These are phyloP conservation scores for Tenualosa ilisha DNA, from an alignment of 2,797 vertebrate genomes.

Conservation along the genomic window DNA sequence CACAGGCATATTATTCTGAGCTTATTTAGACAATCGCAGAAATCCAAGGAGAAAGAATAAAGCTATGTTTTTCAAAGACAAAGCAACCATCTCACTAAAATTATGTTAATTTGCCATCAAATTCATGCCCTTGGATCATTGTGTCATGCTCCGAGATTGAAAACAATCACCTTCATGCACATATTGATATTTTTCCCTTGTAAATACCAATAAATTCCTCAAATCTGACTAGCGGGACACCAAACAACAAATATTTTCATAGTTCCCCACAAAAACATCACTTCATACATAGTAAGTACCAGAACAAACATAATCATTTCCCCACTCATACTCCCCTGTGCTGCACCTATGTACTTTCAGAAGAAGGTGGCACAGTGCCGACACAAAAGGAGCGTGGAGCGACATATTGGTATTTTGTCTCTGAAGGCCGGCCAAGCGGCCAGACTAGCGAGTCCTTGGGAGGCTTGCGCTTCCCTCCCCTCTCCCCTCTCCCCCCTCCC, in stretches of 20 bases:
- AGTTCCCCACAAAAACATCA: neutral
- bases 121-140: neutral
- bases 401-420: conserved; percentile 61
- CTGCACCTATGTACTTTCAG: neutral
- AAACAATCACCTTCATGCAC: neutral
- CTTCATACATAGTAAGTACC: neutral
- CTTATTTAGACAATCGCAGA: neutral
- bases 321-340: neutral
- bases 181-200: neutral
- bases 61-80: neutral
- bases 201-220: neutral
- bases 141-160: conserved; percentile 2
- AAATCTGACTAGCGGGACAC: neutral
- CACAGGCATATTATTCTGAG: neutral
- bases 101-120: neutral
- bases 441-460: conserved; percentile 44
- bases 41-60: neutral
- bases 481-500: conserved; percentile 43
- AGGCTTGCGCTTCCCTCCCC: conserved; percentile 34
- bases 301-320: neutral
- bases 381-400: conserved; percentile 31
- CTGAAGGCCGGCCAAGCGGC: neutral
- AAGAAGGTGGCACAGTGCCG: neutral
- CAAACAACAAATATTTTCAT: neutral
- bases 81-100: conserved; percentile 5